Percentiles rank a stretch among this genome's conserved stretches.
Conservation (phyloP, 1,140 invertebrate species). For the Drosophila leontia region DNA sequence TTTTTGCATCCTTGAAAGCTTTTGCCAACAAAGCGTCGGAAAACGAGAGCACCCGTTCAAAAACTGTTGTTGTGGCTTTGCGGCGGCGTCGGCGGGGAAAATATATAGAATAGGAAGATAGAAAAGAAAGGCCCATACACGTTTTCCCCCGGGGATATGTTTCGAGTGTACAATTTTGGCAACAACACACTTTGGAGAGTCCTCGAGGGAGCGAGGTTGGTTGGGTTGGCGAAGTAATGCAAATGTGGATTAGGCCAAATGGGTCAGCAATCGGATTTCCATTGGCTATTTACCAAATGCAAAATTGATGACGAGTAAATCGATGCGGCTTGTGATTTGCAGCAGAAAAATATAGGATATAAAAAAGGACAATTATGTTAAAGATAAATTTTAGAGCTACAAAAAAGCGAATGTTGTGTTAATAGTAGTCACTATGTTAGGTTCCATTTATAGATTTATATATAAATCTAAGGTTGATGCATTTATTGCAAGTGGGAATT, state of each 20-base stretch:
- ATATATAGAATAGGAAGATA: constrained; percentile 16
- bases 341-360: too few relatives aligned
- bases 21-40: constrained; percentile 30
- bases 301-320: constrained; percentile 30
- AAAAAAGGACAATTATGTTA: not conserved
- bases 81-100: not conserved
- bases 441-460: too few relatives aligned
- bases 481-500: too few relatives aligned
- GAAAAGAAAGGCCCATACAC: constrained; percentile 20
- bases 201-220: not conserved
- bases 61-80: constrained; percentile 32
- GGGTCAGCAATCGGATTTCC: constrained; percentile 36
- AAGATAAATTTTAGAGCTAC: not conserved
- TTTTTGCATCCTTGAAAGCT: constrained; percentile 42
- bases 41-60: constrained; percentile 40
- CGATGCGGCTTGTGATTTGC: not conserved
- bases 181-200: constrained; percentile 24
- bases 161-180: constrained; percentile 40
- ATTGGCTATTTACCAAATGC: constrained; percentile 34
- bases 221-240: constrained; percentile 21
- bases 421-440: not conserved
- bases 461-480: too few relatives aligned
- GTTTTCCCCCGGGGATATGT: constrained; percentile 1
- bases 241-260: constrained; percentile 52
- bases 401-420: not conserved